A percentile compares a stretch with the other conserved stretches of the same genome.
Conservation (phyloP, 2,113 vertebrate species). For the Hemiscyllium ocellatum region DNA sequence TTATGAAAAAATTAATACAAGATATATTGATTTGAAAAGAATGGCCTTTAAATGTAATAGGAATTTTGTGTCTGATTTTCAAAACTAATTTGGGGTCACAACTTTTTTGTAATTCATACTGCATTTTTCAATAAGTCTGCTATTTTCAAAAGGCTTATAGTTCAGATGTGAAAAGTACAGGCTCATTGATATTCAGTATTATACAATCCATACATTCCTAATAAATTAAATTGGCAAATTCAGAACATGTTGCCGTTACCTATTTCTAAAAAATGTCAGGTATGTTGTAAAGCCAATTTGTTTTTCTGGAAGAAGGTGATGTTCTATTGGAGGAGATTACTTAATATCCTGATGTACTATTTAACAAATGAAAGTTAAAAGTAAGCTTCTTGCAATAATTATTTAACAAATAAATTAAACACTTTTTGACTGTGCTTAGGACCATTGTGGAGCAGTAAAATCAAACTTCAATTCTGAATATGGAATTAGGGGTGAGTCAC, state of each 20-base stretch:
- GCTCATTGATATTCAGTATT: background rate
- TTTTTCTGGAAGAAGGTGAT: background rate
- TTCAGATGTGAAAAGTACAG: background rate
- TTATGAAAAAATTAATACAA: constrained; percentile 36
- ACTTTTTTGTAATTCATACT: background rate
- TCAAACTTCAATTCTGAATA: too few species aligned
- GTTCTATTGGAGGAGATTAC: background rate
- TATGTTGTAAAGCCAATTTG: background rate
- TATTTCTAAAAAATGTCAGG: background rate
- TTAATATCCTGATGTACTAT: background rate
- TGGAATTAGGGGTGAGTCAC: background rate
- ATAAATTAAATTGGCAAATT: constrained; percentile 12
- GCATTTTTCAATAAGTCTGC: constrained; percentile 13
- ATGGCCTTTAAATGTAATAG: constrained; percentile 36
- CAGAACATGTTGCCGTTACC: background rate
- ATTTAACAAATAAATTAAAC: constrained; percentile 1
- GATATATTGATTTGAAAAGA: constrained; percentile 29
- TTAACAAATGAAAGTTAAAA: background rate
- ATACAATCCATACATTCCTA: background rate
- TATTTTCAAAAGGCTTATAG: constrained; percentile 27
- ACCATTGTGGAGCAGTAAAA: background rate
- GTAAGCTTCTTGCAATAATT: background rate
- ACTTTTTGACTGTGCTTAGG: background rate
- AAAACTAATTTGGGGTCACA: constrained; percentile 31
- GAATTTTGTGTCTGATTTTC: constrained; percentile 13